Percentiles rank a stretch among this genome's conserved stretches.
phyloP scores from a whole-genome alignment of 2,888 invertebrate species.

The Hyppa rectilinea region DNA sequence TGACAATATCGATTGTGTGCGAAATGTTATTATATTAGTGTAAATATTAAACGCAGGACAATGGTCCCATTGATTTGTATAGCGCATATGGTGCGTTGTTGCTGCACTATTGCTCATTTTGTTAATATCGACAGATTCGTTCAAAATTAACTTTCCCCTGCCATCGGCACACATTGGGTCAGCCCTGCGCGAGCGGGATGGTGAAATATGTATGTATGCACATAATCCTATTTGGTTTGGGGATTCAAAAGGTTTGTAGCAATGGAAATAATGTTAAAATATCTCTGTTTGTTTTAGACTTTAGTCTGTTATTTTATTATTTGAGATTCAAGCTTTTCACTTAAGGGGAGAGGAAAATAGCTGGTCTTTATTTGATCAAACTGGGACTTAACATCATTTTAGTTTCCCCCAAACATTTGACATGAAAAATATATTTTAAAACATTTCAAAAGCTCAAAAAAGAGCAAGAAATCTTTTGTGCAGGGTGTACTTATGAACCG shows the following conservation, averaged over 20 bases:
- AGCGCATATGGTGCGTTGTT: constrained; percentile 60
- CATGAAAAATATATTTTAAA: background rate
- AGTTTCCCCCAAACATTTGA: background rate
- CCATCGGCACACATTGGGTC: constrained; percentile 26
- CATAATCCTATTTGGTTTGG: constrained; percentile 64
- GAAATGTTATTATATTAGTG: constrained; percentile 64
- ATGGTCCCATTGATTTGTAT: constrained; percentile 53
- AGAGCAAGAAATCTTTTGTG: background rate
- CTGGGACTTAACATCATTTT: background rate
- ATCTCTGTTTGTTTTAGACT: constrained; percentile 37
- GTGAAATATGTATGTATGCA: constrained; percentile 51
- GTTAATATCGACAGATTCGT: constrained; percentile 58
- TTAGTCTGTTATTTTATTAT: constrained; percentile 39
- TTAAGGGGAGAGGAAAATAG: constrained; percentile 23
- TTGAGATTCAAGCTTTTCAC: constrained; percentile 31
- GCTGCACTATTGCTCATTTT: constrained; percentile 69
- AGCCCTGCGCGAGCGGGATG: constrained; percentile 27
- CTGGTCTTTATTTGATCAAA: background rate
- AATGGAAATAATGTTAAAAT: constrained; percentile 58
- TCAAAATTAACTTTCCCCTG: constrained; percentile 48
- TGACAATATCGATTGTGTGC: constrained; percentile 63
- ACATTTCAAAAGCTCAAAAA: background rate
- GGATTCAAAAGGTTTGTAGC: constrained; percentile 53
- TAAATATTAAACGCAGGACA: constrained; percentile 65
- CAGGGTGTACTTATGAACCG: background rate